These are phyloP conservation scores for Hydrozoanthus tunicans DNA, from an alignment of 64 coral and sea anemone species.

Conservation along the genomic window DNA sequence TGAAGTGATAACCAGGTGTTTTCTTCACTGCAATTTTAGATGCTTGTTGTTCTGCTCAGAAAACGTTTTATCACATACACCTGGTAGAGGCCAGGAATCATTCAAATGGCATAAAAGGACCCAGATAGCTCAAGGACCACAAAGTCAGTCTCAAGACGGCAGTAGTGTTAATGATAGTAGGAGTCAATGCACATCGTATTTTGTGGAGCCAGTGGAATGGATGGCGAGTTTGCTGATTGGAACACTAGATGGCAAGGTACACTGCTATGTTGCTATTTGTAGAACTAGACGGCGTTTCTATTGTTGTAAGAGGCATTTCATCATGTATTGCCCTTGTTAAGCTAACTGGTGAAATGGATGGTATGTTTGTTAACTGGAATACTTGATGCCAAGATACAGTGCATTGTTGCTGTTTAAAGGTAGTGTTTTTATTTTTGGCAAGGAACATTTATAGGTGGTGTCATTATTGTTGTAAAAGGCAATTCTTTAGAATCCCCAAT, in stretches of 20 bases:
- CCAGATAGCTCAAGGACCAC: neutral
- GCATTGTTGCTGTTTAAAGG: neutral
- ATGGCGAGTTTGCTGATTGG: slow-evolving; percentile 73
- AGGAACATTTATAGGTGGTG: slow-evolving; percentile 22
- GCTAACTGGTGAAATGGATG: slow-evolving; percentile 66
- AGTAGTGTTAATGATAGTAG: neutral
- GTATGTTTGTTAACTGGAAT: slow-evolving; percentile 57
- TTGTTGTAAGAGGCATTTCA: neutral
- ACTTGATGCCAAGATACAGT: slow-evolving; percentile 63
- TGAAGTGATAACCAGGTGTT: no score
- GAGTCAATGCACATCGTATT: slow-evolving; percentile 70
- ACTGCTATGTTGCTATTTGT: neutral
- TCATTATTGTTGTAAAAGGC: neutral
- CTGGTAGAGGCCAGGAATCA: slow-evolving; percentile 64
- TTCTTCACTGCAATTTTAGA: neutral
- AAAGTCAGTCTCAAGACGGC: neutral
- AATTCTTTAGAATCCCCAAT: neutral
- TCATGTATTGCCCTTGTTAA: slow-evolving; percentile 67
- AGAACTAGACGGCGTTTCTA: neutral
- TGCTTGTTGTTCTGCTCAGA: slow-evolving; percentile 50
- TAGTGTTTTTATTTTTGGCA: slow-evolving; percentile 8
- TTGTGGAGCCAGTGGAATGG: slow-evolving; percentile 86
- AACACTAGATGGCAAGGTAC: slow-evolving; percentile 84
- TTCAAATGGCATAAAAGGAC: slow-evolving; percentile 65
- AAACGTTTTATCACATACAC: slow-evolving; percentile 58